phyloP scores from a whole-genome alignment of 30 jellyfish, hydroid and myxozoan species.

The Chrysaora quinquecirrha region DNA sequence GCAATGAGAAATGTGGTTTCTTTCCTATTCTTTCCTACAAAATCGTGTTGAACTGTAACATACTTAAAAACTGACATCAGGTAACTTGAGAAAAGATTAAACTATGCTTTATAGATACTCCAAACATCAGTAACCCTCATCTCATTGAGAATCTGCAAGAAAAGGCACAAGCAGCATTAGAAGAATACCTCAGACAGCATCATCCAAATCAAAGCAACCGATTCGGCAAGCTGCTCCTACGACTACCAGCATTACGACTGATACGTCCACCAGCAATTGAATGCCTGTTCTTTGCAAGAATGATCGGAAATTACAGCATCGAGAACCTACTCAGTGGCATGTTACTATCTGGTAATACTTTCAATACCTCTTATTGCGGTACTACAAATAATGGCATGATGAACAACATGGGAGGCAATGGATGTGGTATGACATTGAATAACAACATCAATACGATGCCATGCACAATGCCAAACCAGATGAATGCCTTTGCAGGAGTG shows the following conservation, averaged over 20 bases:
- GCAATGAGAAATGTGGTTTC: too few relatives aligned
- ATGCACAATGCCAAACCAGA: slow-evolving; percentile 62
- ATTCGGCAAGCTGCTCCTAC: slow-evolving; percentile 89
- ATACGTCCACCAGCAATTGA: slow-evolving; percentile 89
- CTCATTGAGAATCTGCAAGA: slow-evolving; percentile 94
- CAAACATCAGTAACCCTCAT: slow-evolving; percentile 92
- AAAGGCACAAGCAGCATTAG: slow-evolving; percentile 97
- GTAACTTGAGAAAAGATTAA: too few relatives aligned
- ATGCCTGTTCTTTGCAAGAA: slow-evolving; percentile 80
- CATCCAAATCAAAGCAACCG: slow-evolving; percentile 82
- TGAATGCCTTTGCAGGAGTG: slow-evolving; percentile 47
- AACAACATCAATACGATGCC: slow-evolving; percentile 59
- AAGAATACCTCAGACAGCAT: slow-evolving; percentile 93
- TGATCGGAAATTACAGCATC: slow-evolving; percentile 90
- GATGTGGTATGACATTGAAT: slow-evolving; percentile 63
- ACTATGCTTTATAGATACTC: slow-evolving; percentile 76
- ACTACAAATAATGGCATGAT: slow-evolving; percentile 63
- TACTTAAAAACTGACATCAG: too few relatives aligned
- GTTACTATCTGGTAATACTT: slow-evolving; percentile 78
- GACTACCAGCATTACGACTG: slow-evolving; percentile 93
- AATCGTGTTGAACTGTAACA: too few relatives aligned
- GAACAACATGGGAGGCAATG: slow-evolving; percentile 24
- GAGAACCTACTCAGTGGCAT: slow-evolving; percentile 86
- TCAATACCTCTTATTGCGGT: slow-evolving; percentile 64
- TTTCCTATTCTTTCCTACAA: too few relatives aligned